Evolutionary conservation across 2,888 invertebrate genomes (phyloP).

Genomic region (Ganaspis brasiliensis): DNA sequence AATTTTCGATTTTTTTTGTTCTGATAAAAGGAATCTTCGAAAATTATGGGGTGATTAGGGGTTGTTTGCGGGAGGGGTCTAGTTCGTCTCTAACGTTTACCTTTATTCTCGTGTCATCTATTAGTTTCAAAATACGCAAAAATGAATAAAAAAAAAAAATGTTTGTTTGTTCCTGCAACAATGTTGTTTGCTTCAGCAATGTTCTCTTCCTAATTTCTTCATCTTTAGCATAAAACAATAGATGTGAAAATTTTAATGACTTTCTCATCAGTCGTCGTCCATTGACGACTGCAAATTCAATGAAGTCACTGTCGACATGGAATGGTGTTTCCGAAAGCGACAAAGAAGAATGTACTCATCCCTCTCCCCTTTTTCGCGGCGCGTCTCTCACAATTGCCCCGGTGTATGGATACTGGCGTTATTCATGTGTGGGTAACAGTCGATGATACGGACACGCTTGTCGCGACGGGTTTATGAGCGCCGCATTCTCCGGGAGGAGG

Average conservation of each 20-base stretch:
- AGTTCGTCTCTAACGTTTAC: too few species aligned
- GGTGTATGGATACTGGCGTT: not conserved
- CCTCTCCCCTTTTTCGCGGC: conserved; percentile 49
- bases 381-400: conserved; percentile 52
- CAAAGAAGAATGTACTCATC: conserved; percentile 55
- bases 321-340: conserved; percentile 53
- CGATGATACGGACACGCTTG: conserved; percentile 38
- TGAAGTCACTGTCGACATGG: conserved; percentile 62
- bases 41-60: too few species aligned
- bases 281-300: conserved; percentile 60
- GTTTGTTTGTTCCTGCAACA: too few species aligned
- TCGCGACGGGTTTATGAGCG: conserved; percentile 38
- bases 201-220: too few species aligned
- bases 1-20: too few species aligned
- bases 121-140: too few species aligned
- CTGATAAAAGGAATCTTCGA: too few species aligned
- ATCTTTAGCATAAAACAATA: too few species aligned
- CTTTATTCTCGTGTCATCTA: too few species aligned
- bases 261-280: conserved; percentile 42
- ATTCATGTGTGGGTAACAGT: conserved; percentile 9
- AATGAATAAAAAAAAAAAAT: too few species aligned
- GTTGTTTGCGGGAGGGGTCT: too few species aligned
- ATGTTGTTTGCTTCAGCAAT: too few species aligned
- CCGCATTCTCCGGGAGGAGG: conserved; percentile 19
- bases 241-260: conserved; percentile 2